These are phyloP conservation scores for Ammodytes dubius DNA, from an alignment of 2,113 vertebrate genomes.

Conservation along the genomic window DNA sequence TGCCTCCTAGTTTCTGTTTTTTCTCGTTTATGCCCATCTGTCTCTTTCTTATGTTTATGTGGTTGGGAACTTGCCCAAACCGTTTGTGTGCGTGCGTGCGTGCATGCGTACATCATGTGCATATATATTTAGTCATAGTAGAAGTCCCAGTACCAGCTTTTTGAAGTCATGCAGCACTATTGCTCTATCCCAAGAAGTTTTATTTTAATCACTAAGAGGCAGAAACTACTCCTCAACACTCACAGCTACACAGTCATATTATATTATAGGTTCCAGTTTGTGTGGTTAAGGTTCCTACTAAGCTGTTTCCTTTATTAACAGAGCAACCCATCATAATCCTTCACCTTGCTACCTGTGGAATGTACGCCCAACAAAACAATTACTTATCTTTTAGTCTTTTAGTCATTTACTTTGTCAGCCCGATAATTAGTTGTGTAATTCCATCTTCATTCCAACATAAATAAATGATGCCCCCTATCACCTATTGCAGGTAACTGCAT, in stretches of 20 bases:
- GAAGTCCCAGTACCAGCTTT: constrained; percentile 37
- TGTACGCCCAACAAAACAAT: not conserved
- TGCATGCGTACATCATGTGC: not conserved
- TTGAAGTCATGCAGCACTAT: constrained; percentile 40
- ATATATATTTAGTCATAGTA: constrained; percentile 29
- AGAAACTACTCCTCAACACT: not conserved
- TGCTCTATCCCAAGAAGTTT: constrained; percentile 5
- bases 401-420: not conserved
- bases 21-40: constrained; percentile 49
- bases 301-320: not conserved
- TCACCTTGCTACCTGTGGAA: not conserved
- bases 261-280: not conserved
- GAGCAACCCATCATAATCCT: not conserved
- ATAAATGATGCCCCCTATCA: not conserved
- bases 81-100: constrained; percentile 28
- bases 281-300: not conserved
- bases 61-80: constrained; percentile 41
- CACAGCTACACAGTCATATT: not conserved
- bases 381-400: not conserved
- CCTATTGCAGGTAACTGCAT: not conserved
- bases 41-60: constrained; percentile 43
- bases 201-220: not conserved
- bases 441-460: not conserved
- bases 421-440: not conserved
- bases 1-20: constrained; percentile 24